Conservation (phyloP, 1,140 invertebrate genomes). For the Lepidotrigona ventralis region DNA sequence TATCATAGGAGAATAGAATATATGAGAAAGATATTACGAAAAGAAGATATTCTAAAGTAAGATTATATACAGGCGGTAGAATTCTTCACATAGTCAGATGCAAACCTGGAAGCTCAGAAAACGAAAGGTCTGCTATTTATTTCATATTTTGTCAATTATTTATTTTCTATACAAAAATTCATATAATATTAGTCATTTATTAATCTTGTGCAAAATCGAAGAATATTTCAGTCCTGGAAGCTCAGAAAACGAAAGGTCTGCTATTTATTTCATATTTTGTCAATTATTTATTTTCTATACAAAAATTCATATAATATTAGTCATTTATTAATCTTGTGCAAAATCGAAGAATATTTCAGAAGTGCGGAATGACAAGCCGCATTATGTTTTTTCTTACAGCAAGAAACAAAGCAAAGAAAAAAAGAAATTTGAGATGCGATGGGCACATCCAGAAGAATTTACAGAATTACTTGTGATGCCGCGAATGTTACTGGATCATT, state of each 20-base stretch:
- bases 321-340: neutral
- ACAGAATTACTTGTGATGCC: slow-evolving; percentile 88
- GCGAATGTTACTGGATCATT: slow-evolving; percentile 87
- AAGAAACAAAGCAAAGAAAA: slow-evolving; percentile 71
- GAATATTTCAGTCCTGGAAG: no score
- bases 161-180: neutral
- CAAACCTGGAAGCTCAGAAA: slow-evolving; percentile 75
- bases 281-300: neutral
- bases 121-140: slow-evolving; percentile 46
- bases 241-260: slow-evolving; percentile 63
- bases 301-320: neutral
- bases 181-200: neutral
- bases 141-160: neutral
- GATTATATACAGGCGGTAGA: slow-evolving; percentile 86
- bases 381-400: slow-evolving; percentile 8
- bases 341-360: neutral
- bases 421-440: slow-evolving; percentile 85
- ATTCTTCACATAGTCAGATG: slow-evolving; percentile 87
- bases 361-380: neutral
- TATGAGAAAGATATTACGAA: slow-evolving; percentile 84
- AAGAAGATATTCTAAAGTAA: slow-evolving; percentile 85
- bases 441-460: slow-evolving; percentile 88
- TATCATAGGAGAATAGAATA: slow-evolving; percentile 82
- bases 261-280: neutral
- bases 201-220: no score